A percentile compares a stretch with the other conserved stretches of the same genome.
Conservation (phyloP, 37 sponge, comb jelly and placozoan species). For the Aphrocallistes beatrix region DNA sequence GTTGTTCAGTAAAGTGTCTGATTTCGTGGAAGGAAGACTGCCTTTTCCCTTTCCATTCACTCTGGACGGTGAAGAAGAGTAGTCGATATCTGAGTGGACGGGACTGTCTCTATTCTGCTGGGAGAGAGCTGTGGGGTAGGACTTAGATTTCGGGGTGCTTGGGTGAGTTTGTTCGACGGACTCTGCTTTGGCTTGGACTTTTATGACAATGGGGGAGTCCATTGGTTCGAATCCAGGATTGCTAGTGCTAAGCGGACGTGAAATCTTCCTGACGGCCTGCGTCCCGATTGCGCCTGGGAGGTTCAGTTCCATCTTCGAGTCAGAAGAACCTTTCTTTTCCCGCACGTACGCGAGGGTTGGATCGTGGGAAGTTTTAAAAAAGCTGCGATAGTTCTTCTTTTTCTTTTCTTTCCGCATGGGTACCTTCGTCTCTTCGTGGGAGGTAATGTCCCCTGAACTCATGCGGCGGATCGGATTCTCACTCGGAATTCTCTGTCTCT, state of each 20-base stretch:
- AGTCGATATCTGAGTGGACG: not conserved
- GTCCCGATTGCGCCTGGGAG: not conserved
- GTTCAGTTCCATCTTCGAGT: not conserved
- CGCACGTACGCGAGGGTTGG: not conserved
- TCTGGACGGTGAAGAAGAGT: not conserved
- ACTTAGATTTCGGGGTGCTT: not conserved
- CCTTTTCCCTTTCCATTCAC: not conserved
- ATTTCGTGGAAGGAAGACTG: not conserved
- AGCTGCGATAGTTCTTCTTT: not conserved
- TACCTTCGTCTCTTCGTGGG: not conserved
- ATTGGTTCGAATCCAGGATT: not conserved
- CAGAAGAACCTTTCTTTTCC: not conserved
- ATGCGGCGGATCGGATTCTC: slow-evolving; percentile 13
- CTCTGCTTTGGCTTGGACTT: not conserved
- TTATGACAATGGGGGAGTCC: slow-evolving; percentile 3
- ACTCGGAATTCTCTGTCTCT: not conserved
- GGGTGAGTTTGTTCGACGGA: not conserved
- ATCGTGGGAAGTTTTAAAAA: not conserved
- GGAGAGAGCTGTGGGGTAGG: not conserved
- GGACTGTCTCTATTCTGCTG: not conserved
- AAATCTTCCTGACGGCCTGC: not conserved
- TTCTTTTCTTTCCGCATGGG: not conserved
- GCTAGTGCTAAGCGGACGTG: not conserved
- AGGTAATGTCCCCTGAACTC: slow-evolving; percentile 10
- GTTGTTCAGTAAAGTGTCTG: not conserved